phyloP scores from a whole-genome alignment of 2,888 invertebrate genomes.

The Electrophaes corylata region DNA sequence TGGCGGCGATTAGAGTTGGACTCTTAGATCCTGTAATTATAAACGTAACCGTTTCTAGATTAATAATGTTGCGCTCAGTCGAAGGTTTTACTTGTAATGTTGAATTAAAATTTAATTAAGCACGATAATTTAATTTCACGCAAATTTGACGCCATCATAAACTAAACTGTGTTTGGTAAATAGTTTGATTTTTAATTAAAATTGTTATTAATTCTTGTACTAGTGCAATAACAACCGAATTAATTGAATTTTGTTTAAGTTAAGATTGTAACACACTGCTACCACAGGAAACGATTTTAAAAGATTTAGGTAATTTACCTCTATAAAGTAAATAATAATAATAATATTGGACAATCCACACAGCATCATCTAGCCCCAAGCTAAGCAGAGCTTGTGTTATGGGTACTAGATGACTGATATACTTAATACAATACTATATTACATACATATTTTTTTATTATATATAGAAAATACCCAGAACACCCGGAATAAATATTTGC shows the following conservation, averaged over 20 bases:
- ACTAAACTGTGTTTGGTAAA: slow-evolving; percentile 81
- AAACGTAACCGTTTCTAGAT: slow-evolving; percentile 66
- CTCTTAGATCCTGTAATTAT: slow-evolving; percentile 40
- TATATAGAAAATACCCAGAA: no score
- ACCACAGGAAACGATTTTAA: background rate
- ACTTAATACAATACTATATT: no score
- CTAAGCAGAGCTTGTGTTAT: no score
- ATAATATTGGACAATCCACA: no score
- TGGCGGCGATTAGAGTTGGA: slow-evolving; percentile 47
- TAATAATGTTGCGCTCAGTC: slow-evolving; percentile 45
- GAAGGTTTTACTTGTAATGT: slow-evolving; percentile 39
- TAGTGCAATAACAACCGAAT: slow-evolving; percentile 23
- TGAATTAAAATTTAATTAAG: slow-evolving; percentile 71
- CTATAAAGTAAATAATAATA: no score
- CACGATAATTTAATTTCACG: slow-evolving; percentile 79
- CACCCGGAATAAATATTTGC: no score
- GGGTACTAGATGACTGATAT: no score
- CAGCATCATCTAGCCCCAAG: no score
- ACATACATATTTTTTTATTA: no score
- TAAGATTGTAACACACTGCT: slow-evolving; percentile 22
- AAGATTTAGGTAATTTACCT: no score
- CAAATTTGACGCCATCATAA: slow-evolving; percentile 77
- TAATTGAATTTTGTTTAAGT: slow-evolving; percentile 25
- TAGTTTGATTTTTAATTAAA: slow-evolving; percentile 81
- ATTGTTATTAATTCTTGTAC: slow-evolving; percentile 72